phyloP scores from a whole-genome alignment of 2,113 vertebrate species.

The Sprattus sprattus region DNA sequence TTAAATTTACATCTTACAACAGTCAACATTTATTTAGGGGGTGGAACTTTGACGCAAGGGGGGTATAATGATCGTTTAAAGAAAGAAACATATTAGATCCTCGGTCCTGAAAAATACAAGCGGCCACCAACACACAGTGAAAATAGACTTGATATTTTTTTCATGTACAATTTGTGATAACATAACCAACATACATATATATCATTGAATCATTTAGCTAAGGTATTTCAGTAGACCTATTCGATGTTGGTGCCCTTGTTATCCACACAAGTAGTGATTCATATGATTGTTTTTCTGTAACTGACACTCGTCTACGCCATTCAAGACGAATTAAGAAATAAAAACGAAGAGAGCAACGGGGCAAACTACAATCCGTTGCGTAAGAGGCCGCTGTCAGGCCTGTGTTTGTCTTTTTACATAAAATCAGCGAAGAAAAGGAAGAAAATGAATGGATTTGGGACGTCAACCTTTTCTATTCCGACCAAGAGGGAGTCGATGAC shows the following conservation, averaged over 20 bases:
- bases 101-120: not conserved
- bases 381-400: not conserved
- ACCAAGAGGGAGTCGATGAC: conserved; percentile 17
- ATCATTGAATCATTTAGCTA: not conserved
- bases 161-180: not conserved
- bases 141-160: not conserved
- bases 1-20: conserved; percentile 56
- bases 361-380: not conserved
- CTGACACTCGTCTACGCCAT: not conserved
- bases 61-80: conserved; percentile 14
- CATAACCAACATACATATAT: not conserved
- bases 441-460: conserved; percentile 3
- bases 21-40: conserved; percentile 20
- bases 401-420: conserved; percentile 15
- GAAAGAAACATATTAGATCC: conserved; percentile 11
- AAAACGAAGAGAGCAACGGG: not conserved
- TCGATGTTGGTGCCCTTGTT: not conserved
- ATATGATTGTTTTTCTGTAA: not conserved
- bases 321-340: not conserved
- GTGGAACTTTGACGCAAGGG: conserved; percentile 10
- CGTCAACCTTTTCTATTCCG: not conserved
- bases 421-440: not conserved
- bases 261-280: not conserved
- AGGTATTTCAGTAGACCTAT: not conserved
- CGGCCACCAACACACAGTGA: not conserved